A percentile compares a stretch with the other conserved stretches of the same genome.
phyloP scores from a whole-genome alignment of 2,797 vertebrate species.

The Ambastaia sidthimunki region DNA sequence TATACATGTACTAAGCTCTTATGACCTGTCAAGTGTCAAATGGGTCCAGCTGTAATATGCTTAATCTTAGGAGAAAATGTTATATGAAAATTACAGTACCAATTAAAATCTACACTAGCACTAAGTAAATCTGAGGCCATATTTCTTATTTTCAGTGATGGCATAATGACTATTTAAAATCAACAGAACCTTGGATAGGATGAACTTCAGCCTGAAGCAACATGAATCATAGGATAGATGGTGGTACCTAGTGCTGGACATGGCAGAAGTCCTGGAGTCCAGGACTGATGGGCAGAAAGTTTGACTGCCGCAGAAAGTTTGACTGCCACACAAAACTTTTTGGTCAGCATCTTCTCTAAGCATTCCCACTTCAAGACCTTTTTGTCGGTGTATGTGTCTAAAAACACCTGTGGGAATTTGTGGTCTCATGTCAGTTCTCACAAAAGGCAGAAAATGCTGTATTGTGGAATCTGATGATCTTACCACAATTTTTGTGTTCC shows the following conservation, averaged over 20 bases:
- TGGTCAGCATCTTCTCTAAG: conserved; percentile 50
- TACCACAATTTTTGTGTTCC: conserved; percentile 59
- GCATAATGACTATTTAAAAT: no score
- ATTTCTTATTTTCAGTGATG: no score
- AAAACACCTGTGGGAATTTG: conserved; percentile 36
- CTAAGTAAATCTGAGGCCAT: no score
- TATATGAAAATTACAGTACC: no score
- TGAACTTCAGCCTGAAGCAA: not conserved
- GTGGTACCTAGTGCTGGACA: conserved; percentile 68
- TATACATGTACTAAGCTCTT: no score
- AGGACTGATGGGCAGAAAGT: conserved; percentile 55
- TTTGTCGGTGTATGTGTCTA: conserved; percentile 43
- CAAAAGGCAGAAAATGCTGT: conserved; percentile 2
- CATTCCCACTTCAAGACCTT: conserved; percentile 53
- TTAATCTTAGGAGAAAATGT: no score
- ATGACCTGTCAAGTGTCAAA: no score
- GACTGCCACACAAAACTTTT: conserved; percentile 62
- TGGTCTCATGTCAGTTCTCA: not conserved
- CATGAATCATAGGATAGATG: not conserved
- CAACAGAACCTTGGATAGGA: no score
- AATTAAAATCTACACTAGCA: no score
- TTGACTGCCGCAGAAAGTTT: conserved; percentile 60
- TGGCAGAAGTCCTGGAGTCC: conserved; percentile 68
- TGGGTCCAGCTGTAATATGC: no score
- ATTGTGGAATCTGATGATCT: conserved; percentile 7